Evolutionary conservation across 1,140 invertebrate genomes (phyloP), one percentile per base, ranked within the genome.

Genomic region (Pseudobourletiella spinata): DNA sequence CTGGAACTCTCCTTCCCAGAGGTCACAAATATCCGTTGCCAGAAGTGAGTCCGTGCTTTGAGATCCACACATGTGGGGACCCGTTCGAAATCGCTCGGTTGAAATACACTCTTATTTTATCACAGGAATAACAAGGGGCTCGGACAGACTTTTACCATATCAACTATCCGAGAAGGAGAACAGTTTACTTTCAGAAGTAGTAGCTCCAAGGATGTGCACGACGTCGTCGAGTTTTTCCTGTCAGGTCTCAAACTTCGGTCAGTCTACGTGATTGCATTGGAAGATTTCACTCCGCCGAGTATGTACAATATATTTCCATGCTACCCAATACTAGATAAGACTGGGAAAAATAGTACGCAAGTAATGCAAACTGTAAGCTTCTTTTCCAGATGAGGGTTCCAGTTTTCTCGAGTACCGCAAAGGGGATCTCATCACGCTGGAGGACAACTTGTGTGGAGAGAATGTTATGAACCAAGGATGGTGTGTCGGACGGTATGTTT

Each of bases 111-210:
- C 3, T 26, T n/a, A n/a, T 48, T 48, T 48, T 20, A 48, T 25
- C 11, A 51, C 56, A 86, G 84, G 79, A 91, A 88, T 20, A 89
- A 87, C 71, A 91, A 93, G 79, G 88, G 92, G 43, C 93, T 94
- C 73, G 89, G 90, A 11, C 91, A 94, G 77, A 94, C 90, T 22
- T 98, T 99, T 72, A 96, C 92, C 65, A 78, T 99, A 59, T 88
- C 88, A 6, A 98, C 95, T 15, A 90, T 99, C 8, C 84, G 94
- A 46, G 42, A 57, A 4, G 91, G 92, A 2, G 95, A 99, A 79
- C 95, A 98, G 75, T 99, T 98, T 72, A 98, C 94, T 20, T 99
- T 99, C 79, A 95, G 98, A 74, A 98, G 94, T 74, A 93, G 95
- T 28, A 98, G 98, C 75, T 92, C 96, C 6, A 94, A 97, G 76